Evolutionary conservation across 2,113 vertebrate species (phyloP).

Genomic region (Catharus bicknelli): DNA sequence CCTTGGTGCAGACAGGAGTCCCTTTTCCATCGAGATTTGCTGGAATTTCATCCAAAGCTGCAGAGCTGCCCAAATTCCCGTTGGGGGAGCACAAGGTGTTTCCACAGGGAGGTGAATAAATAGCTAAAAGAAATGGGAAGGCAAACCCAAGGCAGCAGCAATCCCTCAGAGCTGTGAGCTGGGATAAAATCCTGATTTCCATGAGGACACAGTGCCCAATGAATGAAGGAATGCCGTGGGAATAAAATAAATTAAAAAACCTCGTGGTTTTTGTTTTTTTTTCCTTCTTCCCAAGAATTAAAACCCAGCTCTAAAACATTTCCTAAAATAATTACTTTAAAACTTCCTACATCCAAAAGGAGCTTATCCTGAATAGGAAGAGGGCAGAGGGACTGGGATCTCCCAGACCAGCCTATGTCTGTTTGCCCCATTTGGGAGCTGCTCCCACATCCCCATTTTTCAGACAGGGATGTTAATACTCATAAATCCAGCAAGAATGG

Average conservation of each 20-base stretch:
- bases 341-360: constrained; percentile 22
- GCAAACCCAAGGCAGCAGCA: background rate
- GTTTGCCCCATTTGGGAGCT: background rate
- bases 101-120: constrained; percentile 44
- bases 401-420: background rate
- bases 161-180: background rate
- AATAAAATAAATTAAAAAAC: background rate
- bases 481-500: background rate
- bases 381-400: background rate
- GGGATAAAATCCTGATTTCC: background rate
- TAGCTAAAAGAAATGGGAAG: constrained; percentile 34
- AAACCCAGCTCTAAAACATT: background rate
- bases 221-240: background rate
- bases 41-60: background rate
- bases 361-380: background rate
- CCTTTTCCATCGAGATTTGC: background rate
- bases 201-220: background rate
- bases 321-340: constrained; percentile 17
- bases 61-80: background rate
- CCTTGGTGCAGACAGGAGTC: background rate
- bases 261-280: background rate
- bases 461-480: constrained; percentile 13
- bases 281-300: background rate
- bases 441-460: background rate
- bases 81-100: background rate